Conservation (phyloP, 2,113 vertebrate species). For the Ginglymostoma cirratum region DNA sequence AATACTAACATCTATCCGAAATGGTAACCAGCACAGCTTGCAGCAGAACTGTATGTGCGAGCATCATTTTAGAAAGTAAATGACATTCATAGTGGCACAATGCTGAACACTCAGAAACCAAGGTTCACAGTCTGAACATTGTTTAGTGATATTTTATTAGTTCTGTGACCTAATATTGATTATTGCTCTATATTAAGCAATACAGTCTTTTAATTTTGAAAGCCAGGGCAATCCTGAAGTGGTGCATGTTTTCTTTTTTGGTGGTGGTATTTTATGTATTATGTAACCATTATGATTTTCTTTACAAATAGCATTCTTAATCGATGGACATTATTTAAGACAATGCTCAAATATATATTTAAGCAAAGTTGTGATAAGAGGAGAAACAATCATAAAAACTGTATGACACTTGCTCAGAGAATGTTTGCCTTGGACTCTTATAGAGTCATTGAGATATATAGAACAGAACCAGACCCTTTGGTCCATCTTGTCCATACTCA, state of each 20-base stretch:
- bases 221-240: neutral
- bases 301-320: neutral
- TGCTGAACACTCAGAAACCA: neutral
- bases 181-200: neutral
- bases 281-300: neutral
- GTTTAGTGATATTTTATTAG: neutral
- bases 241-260: neutral
- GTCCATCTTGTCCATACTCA: too few species aligned
- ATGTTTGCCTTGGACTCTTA: neutral
- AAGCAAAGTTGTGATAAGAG: neutral
- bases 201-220: neutral
- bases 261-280: neutral
- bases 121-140: neutral
- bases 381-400: neutral
- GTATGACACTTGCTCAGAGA: neutral
- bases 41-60: too few species aligned
- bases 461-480: too few species aligned
- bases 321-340: neutral
- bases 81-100: neutral
- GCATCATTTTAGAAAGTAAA: neutral
- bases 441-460: too few species aligned
- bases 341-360: neutral
- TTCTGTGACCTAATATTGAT: neutral
- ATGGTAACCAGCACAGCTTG: neutral
- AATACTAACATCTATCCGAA: neutral